Evolutionary conservation across 2,888 invertebrate genomes (phyloP).

Genomic region (Leptinotarsa tumamoca): DNA sequence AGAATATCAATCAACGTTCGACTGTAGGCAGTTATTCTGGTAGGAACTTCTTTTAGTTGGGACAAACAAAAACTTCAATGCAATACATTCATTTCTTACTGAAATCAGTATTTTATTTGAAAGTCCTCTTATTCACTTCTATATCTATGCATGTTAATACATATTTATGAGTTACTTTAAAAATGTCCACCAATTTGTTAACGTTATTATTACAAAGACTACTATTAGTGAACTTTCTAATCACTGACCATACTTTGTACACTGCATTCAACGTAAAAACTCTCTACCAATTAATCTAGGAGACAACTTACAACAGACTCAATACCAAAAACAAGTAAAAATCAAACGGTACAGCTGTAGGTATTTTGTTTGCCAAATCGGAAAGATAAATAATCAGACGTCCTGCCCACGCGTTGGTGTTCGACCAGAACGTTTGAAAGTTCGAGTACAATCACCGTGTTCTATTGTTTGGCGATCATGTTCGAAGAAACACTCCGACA

Average conservation of each 20-base stretch:
- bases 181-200: neutral
- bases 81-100: too few relatives aligned
- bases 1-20: too few relatives aligned
- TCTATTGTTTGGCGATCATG: conserved; percentile 37
- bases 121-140: too few relatives aligned
- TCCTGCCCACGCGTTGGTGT: conserved; percentile 32
- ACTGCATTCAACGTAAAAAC: neutral
- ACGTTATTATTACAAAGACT: neutral
- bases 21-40: too few relatives aligned
- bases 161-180: neutral
- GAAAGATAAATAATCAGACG: conserved; percentile 36
- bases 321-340: neutral
- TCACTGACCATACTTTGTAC: neutral
- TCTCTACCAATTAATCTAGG: conserved; percentile 4
- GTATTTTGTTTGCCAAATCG: conserved; percentile 32
- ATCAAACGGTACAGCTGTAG: conserved; percentile 16
- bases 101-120: too few relatives aligned
- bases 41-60: too few relatives aligned
- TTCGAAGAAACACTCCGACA: conserved; percentile 24
- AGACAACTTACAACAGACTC: neutral
- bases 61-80: too few relatives aligned
- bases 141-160: too few relatives aligned
- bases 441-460: conserved; percentile 29
- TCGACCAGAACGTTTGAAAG: conserved; percentile 32
- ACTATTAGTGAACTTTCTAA: neutral